phyloP scores from a whole-genome alignment of 2,113 vertebrate genomes.

The Tychaedon coryphoeus region DNA sequence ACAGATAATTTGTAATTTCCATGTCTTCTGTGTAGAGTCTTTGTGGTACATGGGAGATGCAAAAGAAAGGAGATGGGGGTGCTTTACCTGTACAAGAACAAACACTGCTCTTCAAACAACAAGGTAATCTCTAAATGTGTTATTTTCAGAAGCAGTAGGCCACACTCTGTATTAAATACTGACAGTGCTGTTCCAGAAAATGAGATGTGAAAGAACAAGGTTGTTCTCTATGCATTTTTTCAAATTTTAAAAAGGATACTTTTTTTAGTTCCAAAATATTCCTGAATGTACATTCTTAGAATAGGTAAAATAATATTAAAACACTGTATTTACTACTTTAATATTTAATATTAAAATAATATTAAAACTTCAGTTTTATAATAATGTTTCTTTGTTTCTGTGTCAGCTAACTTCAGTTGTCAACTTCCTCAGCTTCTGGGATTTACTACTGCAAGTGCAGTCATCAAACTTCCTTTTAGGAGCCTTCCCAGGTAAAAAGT shows the following conservation, averaged over 20 bases:
- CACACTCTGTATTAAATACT: background rate
- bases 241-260: background rate
- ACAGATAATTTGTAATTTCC: background rate
- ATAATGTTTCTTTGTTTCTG: background rate
- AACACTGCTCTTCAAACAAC: background rate
- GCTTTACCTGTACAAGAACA: background rate
- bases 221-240: background rate
- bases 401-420: background rate
- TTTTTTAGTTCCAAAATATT: background rate
- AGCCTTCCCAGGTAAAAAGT: background rate
- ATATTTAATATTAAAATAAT: no score
- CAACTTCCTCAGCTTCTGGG: background rate
- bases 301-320: background rate
- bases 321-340: no score
- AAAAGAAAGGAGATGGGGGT: background rate
- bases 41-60: background rate
- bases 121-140: background rate
- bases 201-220: background rate
- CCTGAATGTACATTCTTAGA: background rate
- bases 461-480: background rate
- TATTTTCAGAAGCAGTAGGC: background rate
- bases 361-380: background rate
- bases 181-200: background rate
- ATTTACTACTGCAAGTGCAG: background rate
- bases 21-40: background rate